Percentiles rank a stretch among this genome's conserved stretches.
phyloP scores from a whole-genome alignment of 2,888 invertebrate genomes.

The Rapana venosa region DNA sequence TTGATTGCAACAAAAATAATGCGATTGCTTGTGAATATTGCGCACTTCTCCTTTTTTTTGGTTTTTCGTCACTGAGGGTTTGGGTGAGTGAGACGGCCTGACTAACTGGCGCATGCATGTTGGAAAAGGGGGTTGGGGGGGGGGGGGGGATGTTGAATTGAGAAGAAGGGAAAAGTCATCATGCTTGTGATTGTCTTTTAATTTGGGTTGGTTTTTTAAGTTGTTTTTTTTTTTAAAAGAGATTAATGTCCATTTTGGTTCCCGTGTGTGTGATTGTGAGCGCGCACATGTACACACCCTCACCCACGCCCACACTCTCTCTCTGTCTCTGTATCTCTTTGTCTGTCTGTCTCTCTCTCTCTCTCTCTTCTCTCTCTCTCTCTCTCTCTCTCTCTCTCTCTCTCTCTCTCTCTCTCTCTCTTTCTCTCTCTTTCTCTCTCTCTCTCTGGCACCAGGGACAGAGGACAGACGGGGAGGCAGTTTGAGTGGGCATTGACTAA shows the following conservation, averaged over 20 bases:
- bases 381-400: slow-evolving; percentile 28
- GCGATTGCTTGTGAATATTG: slow-evolving; percentile 38
- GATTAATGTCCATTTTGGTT: too few species aligned
- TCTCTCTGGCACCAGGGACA: not conserved
- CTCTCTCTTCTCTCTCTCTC: slow-evolving; percentile 21
- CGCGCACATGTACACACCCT: not conserved
- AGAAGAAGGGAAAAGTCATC: not conserved
- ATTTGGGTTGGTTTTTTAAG: too few species aligned
- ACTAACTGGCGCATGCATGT: not conserved
- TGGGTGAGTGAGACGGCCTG: not conserved
- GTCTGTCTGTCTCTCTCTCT: slow-evolving; percentile 30
- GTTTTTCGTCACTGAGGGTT: too few species aligned
- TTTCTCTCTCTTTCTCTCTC: not conserved
- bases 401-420: slow-evolving; percentile 22
- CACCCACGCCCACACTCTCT: slow-evolving; percentile 29
- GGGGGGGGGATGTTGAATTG: too few species aligned
- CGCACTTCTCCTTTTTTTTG: not conserved
- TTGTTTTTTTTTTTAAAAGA: too few species aligned
- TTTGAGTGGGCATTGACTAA: too few species aligned
- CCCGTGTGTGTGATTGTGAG: not conserved
- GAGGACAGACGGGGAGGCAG: too few species aligned
- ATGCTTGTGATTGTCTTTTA: too few species aligned
- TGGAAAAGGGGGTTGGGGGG: not conserved
- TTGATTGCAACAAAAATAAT: slow-evolving; percentile 38
- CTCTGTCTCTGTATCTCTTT: slow-evolving; percentile 27